These are phyloP conservation scores for Aphelinus atriplicis DNA, from an alignment of 1,140 invertebrate species.

Conservation along the genomic window DNA sequence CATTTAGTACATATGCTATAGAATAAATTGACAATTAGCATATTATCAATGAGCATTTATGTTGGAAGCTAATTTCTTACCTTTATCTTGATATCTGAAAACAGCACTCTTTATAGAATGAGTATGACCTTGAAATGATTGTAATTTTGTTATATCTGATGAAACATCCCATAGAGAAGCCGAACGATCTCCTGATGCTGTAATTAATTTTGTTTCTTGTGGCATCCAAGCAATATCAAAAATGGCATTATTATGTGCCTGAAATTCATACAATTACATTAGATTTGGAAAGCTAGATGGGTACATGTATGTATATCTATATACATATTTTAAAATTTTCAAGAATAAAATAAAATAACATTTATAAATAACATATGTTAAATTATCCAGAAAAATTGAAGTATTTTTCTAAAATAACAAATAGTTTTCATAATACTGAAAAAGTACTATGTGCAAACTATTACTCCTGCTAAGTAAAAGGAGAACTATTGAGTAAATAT, in stretches of 20 bases:
- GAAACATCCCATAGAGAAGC: constrained; percentile 78
- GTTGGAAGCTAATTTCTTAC: constrained; percentile 47
- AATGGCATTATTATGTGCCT: constrained; percentile 87
- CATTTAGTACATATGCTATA: too few relatives aligned
- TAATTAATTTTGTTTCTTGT: constrained; percentile 78
- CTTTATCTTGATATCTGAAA: constrained; percentile 73
- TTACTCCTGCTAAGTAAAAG: not conserved
- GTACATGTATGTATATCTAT: too few relatives aligned
- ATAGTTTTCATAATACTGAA: not conserved
- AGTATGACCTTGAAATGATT: constrained; percentile 77
- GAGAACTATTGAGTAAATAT: too few relatives aligned
- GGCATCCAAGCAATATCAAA: constrained; percentile 90
- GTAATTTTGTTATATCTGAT: constrained; percentile 63
- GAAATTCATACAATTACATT: constrained; percentile 34
- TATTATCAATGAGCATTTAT: too few relatives aligned
- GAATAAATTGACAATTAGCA: too few relatives aligned
- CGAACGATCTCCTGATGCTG: constrained; percentile 86
- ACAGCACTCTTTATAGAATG: constrained; percentile 83
- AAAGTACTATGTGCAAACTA: not conserved
- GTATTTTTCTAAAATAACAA: not conserved
- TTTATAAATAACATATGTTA: not conserved
- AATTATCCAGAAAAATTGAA: too few relatives aligned
- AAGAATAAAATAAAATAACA: not conserved
- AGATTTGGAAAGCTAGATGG: too few relatives aligned
- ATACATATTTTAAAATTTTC: not conserved